Evolutionary conservation across 1,140 invertebrate species (phyloP), one percentile per base, ranked within the genome.

Genomic region (Leguminivora glycinivorella): DNA sequence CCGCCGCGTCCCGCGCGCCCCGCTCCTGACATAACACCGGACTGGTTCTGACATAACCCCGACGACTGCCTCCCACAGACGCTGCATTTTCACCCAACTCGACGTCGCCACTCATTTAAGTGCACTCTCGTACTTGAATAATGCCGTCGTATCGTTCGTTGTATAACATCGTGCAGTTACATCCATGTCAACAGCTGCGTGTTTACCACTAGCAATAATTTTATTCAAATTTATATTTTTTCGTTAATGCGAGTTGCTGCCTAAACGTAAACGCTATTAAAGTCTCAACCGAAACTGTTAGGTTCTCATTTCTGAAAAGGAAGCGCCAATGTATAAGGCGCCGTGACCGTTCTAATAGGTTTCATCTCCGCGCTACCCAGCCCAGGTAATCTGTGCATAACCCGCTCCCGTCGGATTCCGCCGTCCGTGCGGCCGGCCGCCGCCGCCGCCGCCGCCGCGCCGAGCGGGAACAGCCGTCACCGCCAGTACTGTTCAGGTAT

Each of bases 21-120:
- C 70, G 6, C 66, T 29, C 26, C 70, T 71, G 70, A 71, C 70
- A 71, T 71, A 71, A 71, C 70, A 56, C 66, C 47, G 29, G 70
- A 71, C 70, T 71, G 70, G 70, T 71, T 70, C 69, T 70, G 70
- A 71, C 70, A 71, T 71, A 71, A 70, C 58, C 40, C 70, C 47
- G 47, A 9, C 14, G 47, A 52, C 47, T 22, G 3, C 47, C 47
- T 52, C 47, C 17, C 1, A 22, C 47, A 22, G 19, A 52, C 10
- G 14, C 34, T 12, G 34, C 34, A 38, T 38, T 38, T 38, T 3
- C 10, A 38, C 10, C 34, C 34, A 38, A 38, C 10, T 38, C 12
- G 34, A 6, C 34, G 34, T 10, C n/a, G 40, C 40, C 40, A 2
- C 40, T n/a, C 4, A 17, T 17, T 43, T 12, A 43, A n/a, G n/a